Conservation (phyloP, 2,797 vertebrate genomes). For the Aphelocoma californica region DNA sequence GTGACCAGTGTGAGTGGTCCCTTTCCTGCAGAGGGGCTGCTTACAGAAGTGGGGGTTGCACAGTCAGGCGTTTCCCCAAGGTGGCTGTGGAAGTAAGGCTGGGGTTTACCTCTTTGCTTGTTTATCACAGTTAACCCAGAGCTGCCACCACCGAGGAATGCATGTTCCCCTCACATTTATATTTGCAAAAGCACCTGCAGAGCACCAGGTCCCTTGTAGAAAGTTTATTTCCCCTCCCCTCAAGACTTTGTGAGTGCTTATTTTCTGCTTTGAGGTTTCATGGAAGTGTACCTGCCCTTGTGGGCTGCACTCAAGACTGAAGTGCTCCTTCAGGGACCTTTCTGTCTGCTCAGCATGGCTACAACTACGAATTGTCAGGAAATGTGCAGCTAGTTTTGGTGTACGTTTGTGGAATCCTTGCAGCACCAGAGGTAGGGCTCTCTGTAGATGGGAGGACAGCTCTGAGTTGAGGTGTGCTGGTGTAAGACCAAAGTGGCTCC, state of each 20-base stretch:
- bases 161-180: not conserved
- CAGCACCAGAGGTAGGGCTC: not conserved
- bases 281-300: not conserved
- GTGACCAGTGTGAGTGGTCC: not conserved
- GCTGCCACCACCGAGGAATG: accelerated
- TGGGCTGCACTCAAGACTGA: not conserved
- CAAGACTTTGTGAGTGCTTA: not conserved
- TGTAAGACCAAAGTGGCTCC: not conserved
- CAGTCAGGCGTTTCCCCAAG: not conserved
- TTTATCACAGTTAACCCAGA: not conserved
- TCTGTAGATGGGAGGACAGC: not conserved
- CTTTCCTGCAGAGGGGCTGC: not conserved
- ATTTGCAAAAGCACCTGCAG: not conserved
- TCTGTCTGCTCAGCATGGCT: not conserved
- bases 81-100: not conserved
- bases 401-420: not conserved
- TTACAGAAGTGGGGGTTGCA: not conserved
- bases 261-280: not conserved
- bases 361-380: not conserved
- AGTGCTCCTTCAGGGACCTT: not conserved
- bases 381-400: not conserved
- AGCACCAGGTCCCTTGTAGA: not conserved
- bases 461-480: not conserved
- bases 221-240: not conserved
- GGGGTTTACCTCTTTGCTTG: not conserved